Evolutionary conservation across 2,888 invertebrate genomes (phyloP).

Genomic region (Plagodis dolabraria): DNA sequence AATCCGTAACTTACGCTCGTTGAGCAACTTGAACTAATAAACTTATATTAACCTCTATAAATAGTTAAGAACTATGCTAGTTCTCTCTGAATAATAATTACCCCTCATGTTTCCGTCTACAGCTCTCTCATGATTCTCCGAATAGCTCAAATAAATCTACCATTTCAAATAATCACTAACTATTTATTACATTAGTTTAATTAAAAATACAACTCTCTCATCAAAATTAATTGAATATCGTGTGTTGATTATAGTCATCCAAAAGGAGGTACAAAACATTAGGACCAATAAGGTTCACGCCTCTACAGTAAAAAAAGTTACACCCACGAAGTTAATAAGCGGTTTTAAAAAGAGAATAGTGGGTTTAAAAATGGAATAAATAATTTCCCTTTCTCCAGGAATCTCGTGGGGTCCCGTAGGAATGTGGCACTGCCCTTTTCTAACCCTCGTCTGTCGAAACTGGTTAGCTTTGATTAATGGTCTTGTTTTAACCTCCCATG

Average conservation of each 20-base stretch:
- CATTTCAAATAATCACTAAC: constrained; percentile 2
- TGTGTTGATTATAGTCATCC: constrained; percentile 34
- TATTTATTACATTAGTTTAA: constrained; percentile 9
- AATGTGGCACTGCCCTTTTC: constrained; percentile 72
- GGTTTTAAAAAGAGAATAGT: constrained; percentile 56
- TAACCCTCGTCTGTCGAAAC: constrained; percentile 52
- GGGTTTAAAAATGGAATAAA: constrained; percentile 59
- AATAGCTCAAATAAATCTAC: constrained; percentile 5
- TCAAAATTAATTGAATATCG: constrained; percentile 43
- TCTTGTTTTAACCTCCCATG: constrained; percentile 52
- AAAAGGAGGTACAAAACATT: constrained; percentile 36
- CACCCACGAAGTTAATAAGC: constrained; percentile 53
- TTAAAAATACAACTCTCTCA: constrained; percentile 34
- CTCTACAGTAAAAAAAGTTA: constrained; percentile 47
- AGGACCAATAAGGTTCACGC: constrained; percentile 47
- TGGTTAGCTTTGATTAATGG: constrained; percentile 77
- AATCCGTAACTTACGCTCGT: constrained; percentile 15
- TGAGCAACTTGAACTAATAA: constrained; percentile 17
- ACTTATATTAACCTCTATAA: constrained; percentile 15
- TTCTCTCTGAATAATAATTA: background rate
- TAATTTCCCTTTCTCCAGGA: constrained; percentile 71
- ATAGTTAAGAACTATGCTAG: background rate
- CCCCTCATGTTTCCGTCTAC: background rate
- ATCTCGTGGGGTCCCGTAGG: constrained; percentile 63
- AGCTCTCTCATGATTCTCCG: constrained; percentile 8